Conservation (phyloP, 1,140 invertebrate genomes). For the Melipona quadrifasciata region DNA sequence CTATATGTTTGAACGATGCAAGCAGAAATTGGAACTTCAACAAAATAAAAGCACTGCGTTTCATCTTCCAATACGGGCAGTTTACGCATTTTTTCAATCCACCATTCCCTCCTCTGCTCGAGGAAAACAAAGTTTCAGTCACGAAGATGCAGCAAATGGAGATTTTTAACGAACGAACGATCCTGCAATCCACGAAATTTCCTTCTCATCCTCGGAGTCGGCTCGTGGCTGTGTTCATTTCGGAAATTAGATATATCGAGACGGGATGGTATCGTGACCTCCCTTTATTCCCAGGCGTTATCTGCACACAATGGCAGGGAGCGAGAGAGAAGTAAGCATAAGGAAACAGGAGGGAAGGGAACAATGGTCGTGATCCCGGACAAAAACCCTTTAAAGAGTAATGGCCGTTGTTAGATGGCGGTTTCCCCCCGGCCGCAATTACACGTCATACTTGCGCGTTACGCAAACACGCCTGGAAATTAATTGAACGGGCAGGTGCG, state of each 20-base stretch:
- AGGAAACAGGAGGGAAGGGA: background rate
- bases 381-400: slow-evolving; percentile 29
- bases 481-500: slow-evolving; percentile 32
- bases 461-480: slow-evolving; percentile 18
- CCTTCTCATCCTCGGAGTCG: background rate
- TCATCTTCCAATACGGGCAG: background rate
- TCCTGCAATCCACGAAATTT: background rate
- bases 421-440: slow-evolving; percentile 19
- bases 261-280: background rate
- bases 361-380: slow-evolving; percentile 2
- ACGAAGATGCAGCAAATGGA: background rate
- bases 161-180: background rate
- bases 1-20: no score
- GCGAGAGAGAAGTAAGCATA: background rate
- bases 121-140: background rate
- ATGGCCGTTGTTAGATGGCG: slow-evolving; percentile 6
- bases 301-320: slow-evolving; percentile 18
- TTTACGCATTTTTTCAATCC: background rate
- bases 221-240: background rate
- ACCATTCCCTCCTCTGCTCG: background rate
- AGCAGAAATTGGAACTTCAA: background rate
- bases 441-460: slow-evolving; percentile 25
- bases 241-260: slow-evolving; percentile 1
- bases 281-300: slow-evolving; percentile 25
- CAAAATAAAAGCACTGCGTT: background rate